phyloP scores from a whole-genome alignment of 2,888 invertebrate genomes.

The Spatulosminthurus flaviceps region DNA sequence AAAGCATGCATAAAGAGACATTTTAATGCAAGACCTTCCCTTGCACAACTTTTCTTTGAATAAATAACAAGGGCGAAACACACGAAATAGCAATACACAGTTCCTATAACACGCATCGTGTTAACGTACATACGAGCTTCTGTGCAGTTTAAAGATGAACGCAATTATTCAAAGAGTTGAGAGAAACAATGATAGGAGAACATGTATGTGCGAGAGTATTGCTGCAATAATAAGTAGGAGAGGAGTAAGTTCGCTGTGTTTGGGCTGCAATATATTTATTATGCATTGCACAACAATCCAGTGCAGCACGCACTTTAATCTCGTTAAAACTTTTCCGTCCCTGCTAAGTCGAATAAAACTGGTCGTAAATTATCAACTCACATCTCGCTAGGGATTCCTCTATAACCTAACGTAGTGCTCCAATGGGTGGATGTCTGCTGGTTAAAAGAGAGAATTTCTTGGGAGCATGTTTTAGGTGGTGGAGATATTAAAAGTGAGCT shows the following conservation, averaged over 20 bases:
- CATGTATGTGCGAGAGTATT: not conserved
- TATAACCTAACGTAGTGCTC: not conserved
- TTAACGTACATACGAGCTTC: too few relatives aligned
- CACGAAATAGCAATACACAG: not conserved
- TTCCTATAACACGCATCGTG: not conserved
- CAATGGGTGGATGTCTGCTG: too few relatives aligned
- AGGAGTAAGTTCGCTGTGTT: not conserved
- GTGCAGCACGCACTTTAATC: constrained; percentile 42
- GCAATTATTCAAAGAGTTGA: too few relatives aligned
- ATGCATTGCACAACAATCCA: constrained; percentile 35
- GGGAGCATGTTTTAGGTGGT: too few relatives aligned
- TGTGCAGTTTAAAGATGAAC: too few relatives aligned
- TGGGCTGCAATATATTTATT: constrained; percentile 42
- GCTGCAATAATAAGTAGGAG: not conserved
- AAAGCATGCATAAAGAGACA: not conserved
- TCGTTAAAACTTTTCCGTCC: constrained; percentile 48
- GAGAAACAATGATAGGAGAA: not conserved
- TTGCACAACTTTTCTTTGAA: not conserved
- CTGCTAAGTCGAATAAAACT: constrained; percentile 49
- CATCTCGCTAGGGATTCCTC: constrained; percentile 17
- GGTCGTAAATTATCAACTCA: constrained; percentile 42
- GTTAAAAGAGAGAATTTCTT: too few relatives aligned
- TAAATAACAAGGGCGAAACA: not conserved
- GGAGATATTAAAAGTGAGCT: too few relatives aligned
- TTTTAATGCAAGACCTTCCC: constrained; percentile 18